Percentiles rank a stretch among this genome's conserved stretches.
phyloP scores from a whole-genome alignment of 2,113 vertebrate genomes.

The Takifugu flavidus region DNA sequence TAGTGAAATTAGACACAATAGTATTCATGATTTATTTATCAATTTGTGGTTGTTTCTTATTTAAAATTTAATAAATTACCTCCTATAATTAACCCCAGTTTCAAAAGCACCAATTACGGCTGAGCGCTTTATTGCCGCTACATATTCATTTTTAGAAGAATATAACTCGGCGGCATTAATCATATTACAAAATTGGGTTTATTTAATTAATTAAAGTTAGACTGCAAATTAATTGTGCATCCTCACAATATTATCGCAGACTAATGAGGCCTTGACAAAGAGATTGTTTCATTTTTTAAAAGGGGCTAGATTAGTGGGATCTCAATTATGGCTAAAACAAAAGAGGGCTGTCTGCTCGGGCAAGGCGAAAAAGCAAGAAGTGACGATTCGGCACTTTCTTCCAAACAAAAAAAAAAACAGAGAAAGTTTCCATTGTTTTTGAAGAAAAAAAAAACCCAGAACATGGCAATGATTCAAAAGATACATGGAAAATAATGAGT shows the following conservation, averaged over 20 bases:
- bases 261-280: constrained; percentile 78
- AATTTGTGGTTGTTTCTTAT: constrained; percentile 90
- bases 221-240: constrained; percentile 78
- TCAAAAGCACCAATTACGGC: constrained; percentile 78
- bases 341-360: constrained; percentile 69
- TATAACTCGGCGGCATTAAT: constrained; percentile 88
- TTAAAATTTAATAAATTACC: constrained; percentile 85
- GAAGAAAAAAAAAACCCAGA: constrained; percentile 64
- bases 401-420: constrained; percentile 71
- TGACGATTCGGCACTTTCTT: constrained; percentile 74
- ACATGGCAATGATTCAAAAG: constrained; percentile 80
- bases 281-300: constrained; percentile 69
- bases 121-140: constrained; percentile 75
- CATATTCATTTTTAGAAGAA: constrained; percentile 86
- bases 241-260: constrained; percentile 80
- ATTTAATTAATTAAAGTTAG: constrained; percentile 79
- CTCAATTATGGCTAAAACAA: constrained; percentile 83
- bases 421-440: constrained; percentile 79
- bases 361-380: constrained; percentile 64
- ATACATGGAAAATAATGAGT: constrained; percentile 79
- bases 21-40: constrained; percentile 91
- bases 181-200: constrained; percentile 76
- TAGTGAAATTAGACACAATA: constrained; percentile 81
- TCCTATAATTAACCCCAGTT: constrained; percentile 83
- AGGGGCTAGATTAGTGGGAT: constrained; percentile 76